phyloP scores from a whole-genome alignment of 1,140 invertebrate genomes.

The Cheumatopsyche charites region DNA sequence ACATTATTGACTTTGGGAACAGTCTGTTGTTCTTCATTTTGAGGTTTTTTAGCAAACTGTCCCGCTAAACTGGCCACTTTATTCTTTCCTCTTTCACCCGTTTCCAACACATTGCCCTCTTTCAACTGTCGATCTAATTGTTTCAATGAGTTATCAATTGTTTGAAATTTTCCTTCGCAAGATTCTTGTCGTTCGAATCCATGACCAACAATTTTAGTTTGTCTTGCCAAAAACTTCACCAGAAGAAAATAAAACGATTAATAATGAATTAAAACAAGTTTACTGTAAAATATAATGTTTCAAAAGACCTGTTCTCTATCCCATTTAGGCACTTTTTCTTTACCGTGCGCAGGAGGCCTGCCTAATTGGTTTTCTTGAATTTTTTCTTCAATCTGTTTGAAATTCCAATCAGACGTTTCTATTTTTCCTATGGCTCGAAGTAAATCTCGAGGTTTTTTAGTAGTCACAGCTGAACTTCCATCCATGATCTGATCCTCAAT shows the following conservation, averaged over 20 bases:
- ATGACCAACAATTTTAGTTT: conserved; percentile 75
- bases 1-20: conserved; percentile 30
- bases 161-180: conserved; percentile 66
- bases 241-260: conserved; percentile 31
- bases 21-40: conserved; percentile 10
- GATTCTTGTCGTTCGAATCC: conserved; percentile 64
- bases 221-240: conserved; percentile 77
- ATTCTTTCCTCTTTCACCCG: conserved; percentile 72
- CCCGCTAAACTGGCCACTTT: conserved; percentile 75
- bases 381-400: conserved; percentile 89
- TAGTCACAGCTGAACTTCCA: conserved; percentile 57
- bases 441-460: conserved; percentile 86
- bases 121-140: conserved; percentile 80
- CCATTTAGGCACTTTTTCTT: conserved; percentile 89
- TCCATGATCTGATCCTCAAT: conserved; percentile 51
- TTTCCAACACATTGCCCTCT: conserved; percentile 75
- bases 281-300: neutral
- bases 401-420: conserved; percentile 90
- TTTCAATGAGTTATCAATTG: conserved; percentile 83
- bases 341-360: conserved; percentile 66
- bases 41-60: conserved; percentile 73
- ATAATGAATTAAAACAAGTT: conserved; percentile 2
- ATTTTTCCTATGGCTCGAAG: conserved; percentile 88
- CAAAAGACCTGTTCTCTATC: conserved; percentile 73
- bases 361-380: conserved; percentile 83